Evolutionary conservation across 2,888 invertebrate species (phyloP), one percentile per base, ranked within the genome.

Genomic region (Onchidella celtica): DNA sequence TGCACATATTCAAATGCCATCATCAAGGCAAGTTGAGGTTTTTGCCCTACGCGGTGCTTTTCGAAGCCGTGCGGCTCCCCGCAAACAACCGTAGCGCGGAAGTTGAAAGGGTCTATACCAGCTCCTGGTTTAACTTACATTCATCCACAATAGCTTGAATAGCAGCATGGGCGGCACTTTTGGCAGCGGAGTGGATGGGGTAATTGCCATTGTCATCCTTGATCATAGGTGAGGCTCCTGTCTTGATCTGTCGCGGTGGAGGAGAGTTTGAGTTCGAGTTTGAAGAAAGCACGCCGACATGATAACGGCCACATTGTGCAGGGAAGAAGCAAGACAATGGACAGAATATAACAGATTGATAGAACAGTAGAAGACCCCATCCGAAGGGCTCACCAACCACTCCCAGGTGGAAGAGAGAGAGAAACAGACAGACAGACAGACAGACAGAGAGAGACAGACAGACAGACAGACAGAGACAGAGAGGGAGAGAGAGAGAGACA

Each of bases 131-230:
- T 17, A n/a, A 11, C 9, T 59, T 74, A 75, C 75, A 61, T 65
- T 14, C 75, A 17, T 65, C 65, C 0, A 75, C 40, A 9, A 75
- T 27, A 11, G 65, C 47, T n/a, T 65, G 63, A 21, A 75, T 65
- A 3, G 75, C 63, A 29, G 17, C 9, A 34, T 40, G 38, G 55
- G 75, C 27, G 3, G 32, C 65, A 40, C 32, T 75, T 65, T 75
- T 75, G 47, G 65, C 47, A 0, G 75, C 75, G 11, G 9, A 21
- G 47, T 75, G 75, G 24, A 75, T 75, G 0, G 75, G 75, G 47
- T 65, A 75, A 47, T 75, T 65, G 21, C 75, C 65, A 47, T 34
- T n/a, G 32, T 75, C 75, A 65, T 65, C 65, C 38, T 6, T 40
- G 0, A 2, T 47, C 9, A 65, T 1, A 9, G 34, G 65, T 0